phyloP scores from a whole-genome alignment of 2,797 vertebrate genomes.

The Lepidocolaptes lacrymiger region DNA sequence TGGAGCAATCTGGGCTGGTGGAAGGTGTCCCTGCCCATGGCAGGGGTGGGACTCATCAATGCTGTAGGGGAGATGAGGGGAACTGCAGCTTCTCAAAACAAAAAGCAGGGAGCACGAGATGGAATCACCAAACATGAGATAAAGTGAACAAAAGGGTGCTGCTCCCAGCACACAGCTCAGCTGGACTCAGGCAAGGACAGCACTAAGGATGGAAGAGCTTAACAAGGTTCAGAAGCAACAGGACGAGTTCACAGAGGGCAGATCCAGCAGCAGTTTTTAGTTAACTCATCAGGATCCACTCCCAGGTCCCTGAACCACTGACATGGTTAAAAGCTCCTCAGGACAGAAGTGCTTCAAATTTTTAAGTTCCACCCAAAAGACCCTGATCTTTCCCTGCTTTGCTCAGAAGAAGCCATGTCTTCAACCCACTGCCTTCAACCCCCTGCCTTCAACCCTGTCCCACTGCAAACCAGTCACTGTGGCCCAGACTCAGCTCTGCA shows the following conservation, averaged over 20 bases:
- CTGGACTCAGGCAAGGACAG: neutral
- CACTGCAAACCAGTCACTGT: neutral
- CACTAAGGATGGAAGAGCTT: neutral
- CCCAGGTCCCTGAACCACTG: neutral
- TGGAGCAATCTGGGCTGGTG: neutral
- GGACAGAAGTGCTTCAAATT: neutral
- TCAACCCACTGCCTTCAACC: neutral
- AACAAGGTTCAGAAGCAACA: neutral
- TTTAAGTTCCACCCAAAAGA: neutral
- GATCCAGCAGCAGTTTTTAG: neutral
- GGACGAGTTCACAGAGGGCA: neutral
- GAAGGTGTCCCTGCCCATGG: neutral
- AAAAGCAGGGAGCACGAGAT: no score
- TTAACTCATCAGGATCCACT: neutral
- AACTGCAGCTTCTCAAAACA: no score
- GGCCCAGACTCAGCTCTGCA: neutral
- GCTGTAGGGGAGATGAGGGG: no score
- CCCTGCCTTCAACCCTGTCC: neutral
- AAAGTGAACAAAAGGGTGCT: neutral
- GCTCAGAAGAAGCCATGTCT: neutral
- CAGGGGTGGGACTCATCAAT: no score
- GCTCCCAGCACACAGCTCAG: neutral
- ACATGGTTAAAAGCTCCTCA: neutral
- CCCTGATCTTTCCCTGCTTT: neutral
- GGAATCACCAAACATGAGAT: neutral